Conservation (phyloP, 2,113 vertebrate species). For the Clarias gariepinus region DNA sequence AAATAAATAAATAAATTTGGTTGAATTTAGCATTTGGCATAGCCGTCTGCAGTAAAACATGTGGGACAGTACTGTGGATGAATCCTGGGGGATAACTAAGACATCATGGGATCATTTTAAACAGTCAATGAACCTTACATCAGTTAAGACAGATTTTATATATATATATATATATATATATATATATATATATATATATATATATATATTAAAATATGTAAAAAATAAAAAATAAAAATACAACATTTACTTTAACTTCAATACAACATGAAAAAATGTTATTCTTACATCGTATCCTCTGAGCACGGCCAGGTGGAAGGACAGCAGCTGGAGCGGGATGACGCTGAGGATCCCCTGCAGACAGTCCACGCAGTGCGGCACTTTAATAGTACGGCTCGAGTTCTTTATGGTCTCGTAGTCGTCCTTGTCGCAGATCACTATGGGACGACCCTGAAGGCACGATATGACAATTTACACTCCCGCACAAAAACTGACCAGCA, state of each 20-base stretch:
- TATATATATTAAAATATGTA: too few relatives aligned
- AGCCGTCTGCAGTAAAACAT: neutral
- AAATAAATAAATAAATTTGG: neutral
- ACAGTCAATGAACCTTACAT: too few relatives aligned
- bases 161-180: too few relatives aligned
- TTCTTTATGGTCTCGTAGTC: slow-evolving; percentile 93
- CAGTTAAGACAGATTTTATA: too few relatives aligned
- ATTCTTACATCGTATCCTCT: slow-evolving; percentile 89
- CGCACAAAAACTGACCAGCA: neutral
- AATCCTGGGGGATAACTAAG: too few relatives aligned
- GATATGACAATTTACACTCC: slow-evolving; percentile 1
- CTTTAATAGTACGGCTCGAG: slow-evolving; percentile 89
- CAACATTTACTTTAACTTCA: too few relatives aligned
- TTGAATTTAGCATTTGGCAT: neutral
- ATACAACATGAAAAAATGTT: too few relatives aligned
- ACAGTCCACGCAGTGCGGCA: slow-evolving; percentile 95
- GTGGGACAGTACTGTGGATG: neutral
- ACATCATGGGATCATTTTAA: too few relatives aligned
- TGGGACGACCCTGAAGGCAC: slow-evolving; percentile 83
- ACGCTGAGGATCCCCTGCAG: slow-evolving; percentile 96
- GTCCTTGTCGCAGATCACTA: slow-evolving; percentile 94
- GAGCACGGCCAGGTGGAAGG: slow-evolving; percentile 95
- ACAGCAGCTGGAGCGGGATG: slow-evolving; percentile 94
- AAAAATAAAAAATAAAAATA: too few relatives aligned
- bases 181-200: too few relatives aligned